A percentile compares a stretch with the other conserved stretches of the same genome.
Conservation (phyloP, 2,797 vertebrate genomes). For the Halcyon chelicuti region DNA sequence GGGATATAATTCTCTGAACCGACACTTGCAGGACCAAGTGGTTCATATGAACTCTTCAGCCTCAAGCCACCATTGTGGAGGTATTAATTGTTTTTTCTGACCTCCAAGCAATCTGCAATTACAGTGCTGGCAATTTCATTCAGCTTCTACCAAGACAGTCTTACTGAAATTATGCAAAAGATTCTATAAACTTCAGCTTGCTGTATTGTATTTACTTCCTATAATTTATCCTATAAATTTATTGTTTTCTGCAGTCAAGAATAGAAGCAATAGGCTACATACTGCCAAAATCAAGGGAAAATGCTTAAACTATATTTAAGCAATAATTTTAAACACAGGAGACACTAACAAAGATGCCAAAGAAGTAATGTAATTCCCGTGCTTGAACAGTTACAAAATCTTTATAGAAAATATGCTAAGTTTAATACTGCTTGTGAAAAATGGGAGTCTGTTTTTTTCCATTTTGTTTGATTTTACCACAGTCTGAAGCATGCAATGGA, state of each 20-base stretch:
- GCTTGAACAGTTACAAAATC: not conserved
- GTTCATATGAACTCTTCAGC: not conserved
- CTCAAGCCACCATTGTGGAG: not conserved
- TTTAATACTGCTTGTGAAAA: not conserved
- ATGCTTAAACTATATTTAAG: not conserved
- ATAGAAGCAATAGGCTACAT: not conserved
- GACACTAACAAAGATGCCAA: slow-evolving; percentile 42
- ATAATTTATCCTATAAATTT: not conserved
- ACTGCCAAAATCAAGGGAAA: slow-evolving; percentile 22
- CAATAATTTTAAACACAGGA: slow-evolving; percentile 28
- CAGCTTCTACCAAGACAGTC: slow-evolving; percentile 32
- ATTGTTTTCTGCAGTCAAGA: slow-evolving; percentile 34
- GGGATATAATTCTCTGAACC: not conserved
- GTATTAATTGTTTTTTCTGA: not conserved
- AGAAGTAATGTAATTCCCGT: not conserved
- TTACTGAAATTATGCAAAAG: slow-evolving; percentile 6
- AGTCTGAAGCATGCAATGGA: not conserved
- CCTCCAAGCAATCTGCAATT: slow-evolving; percentile 27
- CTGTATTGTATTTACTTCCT: not conserved
- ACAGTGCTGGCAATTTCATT: not conserved
- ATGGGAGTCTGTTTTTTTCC: not conserved
- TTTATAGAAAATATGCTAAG: not conserved
- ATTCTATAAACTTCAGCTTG: slow-evolving; percentile 1
- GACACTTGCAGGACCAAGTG: not conserved
- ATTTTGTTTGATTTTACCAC: not conserved